phyloP scores from a whole-genome alignment of 2,888 invertebrate genomes.

The Lasioglossum villosulum region DNA sequence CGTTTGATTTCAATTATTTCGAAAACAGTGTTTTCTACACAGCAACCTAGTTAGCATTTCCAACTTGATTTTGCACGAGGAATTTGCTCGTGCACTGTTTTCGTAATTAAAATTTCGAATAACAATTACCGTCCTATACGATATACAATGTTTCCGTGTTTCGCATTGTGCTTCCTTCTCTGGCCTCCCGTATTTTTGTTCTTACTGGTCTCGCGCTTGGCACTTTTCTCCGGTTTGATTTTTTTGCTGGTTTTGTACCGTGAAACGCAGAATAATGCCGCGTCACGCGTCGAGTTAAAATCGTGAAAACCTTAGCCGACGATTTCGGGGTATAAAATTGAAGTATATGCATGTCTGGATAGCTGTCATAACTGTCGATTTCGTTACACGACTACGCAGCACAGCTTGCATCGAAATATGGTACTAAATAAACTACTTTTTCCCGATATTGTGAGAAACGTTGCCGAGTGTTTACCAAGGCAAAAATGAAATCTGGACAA shows the following conservation, averaged over 20 bases:
- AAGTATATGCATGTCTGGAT: conserved; percentile 19
- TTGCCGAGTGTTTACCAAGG: neutral
- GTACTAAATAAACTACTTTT: neutral
- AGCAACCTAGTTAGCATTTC: neutral
- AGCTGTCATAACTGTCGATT: conserved; percentile 19
- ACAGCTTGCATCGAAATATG: neutral
- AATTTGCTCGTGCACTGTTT: conserved; percentile 8
- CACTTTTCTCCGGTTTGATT: neutral
- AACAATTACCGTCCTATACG: neutral
- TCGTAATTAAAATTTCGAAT: neutral
- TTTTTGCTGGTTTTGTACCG: neutral
- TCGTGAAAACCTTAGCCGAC: conserved; percentile 5
- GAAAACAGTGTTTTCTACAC: neutral
- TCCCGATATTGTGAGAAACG: neutral
- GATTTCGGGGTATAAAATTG: conserved; percentile 27
- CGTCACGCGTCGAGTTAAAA: conserved; percentile 20
- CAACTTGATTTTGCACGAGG: conserved; percentile 9
- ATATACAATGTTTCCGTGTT: neutral
- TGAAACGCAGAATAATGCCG: neutral
- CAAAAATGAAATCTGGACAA: neutral
- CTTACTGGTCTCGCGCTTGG: neutral
- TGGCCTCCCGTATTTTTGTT: neutral
- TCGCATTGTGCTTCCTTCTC: neutral
- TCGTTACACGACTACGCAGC: neutral
- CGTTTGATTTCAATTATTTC: neutral